Conservation (phyloP, 2,888 invertebrate genomes). For the Drepanosiphum platanoidis region DNA sequence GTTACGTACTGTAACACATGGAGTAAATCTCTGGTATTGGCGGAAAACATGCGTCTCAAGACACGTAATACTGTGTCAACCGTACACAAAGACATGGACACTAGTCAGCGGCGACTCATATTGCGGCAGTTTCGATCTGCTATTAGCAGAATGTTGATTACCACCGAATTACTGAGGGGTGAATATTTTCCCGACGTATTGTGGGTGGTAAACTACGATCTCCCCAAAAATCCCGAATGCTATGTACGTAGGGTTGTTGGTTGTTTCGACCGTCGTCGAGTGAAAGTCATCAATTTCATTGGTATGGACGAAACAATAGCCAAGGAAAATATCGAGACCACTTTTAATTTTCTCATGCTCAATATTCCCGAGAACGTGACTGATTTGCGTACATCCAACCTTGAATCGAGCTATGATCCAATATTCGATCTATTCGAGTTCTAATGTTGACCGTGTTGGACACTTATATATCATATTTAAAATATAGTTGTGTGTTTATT, state of each 20-base stretch:
- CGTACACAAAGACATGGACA: conserved; percentile 27
- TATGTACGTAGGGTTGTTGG: conserved; percentile 41
- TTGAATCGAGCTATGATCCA: neutral
- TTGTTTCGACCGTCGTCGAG: conserved; percentile 5
- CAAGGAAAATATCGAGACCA: conserved; percentile 31
- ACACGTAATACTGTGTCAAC: conserved; percentile 4
- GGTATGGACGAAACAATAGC: neutral
- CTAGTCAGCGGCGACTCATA: neutral
- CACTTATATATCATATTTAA: neutral
- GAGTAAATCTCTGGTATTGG: neutral
- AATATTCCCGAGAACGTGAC: neutral
- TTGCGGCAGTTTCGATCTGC: conserved; percentile 33
- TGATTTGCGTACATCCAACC: conserved; percentile 17
- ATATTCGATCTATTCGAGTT: neutral
- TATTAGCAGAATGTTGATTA: neutral
- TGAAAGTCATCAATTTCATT: conserved; percentile 44
- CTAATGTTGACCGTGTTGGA: neutral
- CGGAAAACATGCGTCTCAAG: conserved; percentile 17
- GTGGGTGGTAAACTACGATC: conserved; percentile 50
- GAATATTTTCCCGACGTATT: conserved; percentile 33
- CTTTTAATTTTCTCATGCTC: conserved; percentile 16
- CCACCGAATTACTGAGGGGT: conserved; percentile 22
- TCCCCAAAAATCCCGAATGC: conserved; percentile 31
- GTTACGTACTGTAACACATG: conserved; percentile 43
- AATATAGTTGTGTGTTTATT: no score